Evolutionary conservation across 2,888 invertebrate genomes (phyloP), one percentile per base, ranked within the genome.

Genomic region (Lutraria lutraria): DNA sequence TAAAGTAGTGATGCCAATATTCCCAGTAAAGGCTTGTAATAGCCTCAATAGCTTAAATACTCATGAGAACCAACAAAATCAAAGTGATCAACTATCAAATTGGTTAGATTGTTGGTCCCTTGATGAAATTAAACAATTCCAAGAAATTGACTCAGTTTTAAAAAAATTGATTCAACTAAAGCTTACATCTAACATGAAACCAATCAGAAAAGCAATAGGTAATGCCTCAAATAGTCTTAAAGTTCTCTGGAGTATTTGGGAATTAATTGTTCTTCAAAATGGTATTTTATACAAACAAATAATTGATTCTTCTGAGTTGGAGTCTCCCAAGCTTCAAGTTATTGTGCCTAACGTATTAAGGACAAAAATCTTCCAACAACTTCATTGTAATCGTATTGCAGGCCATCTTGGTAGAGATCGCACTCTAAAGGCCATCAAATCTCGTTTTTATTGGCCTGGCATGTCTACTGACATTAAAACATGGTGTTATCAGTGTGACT

Each of bases 331-430:
- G n/a, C 82, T 0, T 72, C 82, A n/a, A 29, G 53, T 91, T 15
- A 84, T 92, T 1, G 87, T 86, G 0, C 92, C 92, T 4, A 1
- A 31, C 8, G 1, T 43, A 8, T 16, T 93, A 31, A 52, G 88
- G 19, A 60, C 76, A 21, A 16, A 83, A 6, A 90, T 90, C 52
- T 88, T 92, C 54, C 25, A 87, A 3, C 79, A 91, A 68, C 60
- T 90, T 34, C 92, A 92, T 81, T 25, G 25, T 29, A 83, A 63
- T 29, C 29, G 82, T 16, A 89, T 81, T 54, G 91, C 89, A 31
- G 89, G 89, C 31, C 91, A 92, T 83, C 85, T 92, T 34, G 91
- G 92, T 29, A 81, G 91, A 29, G 89, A 92, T 68, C 83, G 88
- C 31, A 91, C 92, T 10, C n/a, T 89, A 21, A 79, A 87, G 52